Base-by-base conservation (phyloP, 1,140 invertebrate genomes). In the Drosophila oshimai region DNA sequence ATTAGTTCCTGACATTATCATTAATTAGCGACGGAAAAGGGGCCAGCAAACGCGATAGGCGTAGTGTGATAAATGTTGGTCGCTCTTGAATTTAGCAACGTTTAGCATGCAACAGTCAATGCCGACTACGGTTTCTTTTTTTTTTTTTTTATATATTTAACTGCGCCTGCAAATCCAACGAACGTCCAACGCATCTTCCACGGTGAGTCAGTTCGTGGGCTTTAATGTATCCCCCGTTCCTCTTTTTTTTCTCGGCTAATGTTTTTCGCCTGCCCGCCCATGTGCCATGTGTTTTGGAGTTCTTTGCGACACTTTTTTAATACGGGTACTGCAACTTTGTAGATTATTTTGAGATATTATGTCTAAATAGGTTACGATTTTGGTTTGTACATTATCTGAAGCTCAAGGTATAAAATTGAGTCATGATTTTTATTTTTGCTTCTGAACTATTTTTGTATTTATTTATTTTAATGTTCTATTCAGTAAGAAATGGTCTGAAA, bases 81-180 rank as follows among this genome's bases (percentile, higher is more conserved):
- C 34, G 29, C 53, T 75, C 46, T 68, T 55, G 65, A 74, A 69
- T 78, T 78, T 70, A 74, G 54, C 77, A 83, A 67, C 78, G 62
- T 71, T 83, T 80, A 71, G 54, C 79, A 86, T 83, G 79, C 79
- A 83, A 87, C 79, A 83, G 80, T 61, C 74, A 12, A 39, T 54
- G 24, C 31, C 51, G 45, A 20, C 54, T 51, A 20, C 10, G 37
- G 37, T 17, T 7, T 41, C 45, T 28, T 45, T 22, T 9, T 9
- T 22, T 26, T n/a, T n/a, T n/a, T n/a, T n/a, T n/a, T n/a, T n/a
- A n/a, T n/a, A n/a, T n/a, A n/a, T n/a, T 22, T 15, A 34, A 20
- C 60, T 46, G 28, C 22, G 39, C 37, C 24, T 37, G 46, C 24
- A 24, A 44, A 22, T 39, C 39, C 26, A 22, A 50, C 55, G 76